These are phyloP conservation scores for Campylorhamphus procurvoides DNA, from an alignment of 2,113 vertebrate genomes.

Conservation along the genomic window DNA sequence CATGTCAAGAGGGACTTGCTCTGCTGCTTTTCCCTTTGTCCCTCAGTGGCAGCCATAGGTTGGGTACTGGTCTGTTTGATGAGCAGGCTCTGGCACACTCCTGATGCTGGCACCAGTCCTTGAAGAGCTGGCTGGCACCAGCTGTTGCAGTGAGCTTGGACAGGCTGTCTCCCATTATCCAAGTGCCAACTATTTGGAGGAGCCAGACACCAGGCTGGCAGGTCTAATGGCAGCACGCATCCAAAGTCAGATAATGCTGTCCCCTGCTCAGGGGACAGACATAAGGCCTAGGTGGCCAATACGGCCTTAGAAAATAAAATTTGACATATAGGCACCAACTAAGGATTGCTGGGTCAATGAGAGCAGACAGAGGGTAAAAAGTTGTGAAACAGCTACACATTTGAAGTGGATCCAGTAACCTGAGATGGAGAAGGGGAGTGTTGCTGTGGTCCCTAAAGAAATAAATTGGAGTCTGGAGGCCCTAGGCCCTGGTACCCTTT, in stretches of 20 bases:
- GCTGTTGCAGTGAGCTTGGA: constrained; percentile 21
- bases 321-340: not conserved
- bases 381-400: not conserved
- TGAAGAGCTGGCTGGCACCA: constrained; percentile 30
- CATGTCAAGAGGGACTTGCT: not conserved
- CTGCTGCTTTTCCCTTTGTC: not conserved
- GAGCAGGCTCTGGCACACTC: not conserved
- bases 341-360: not conserved
- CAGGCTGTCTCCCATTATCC: not conserved
- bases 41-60: not conserved
- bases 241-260: not conserved
- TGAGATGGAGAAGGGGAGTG: not conserved
- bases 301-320: not conserved
- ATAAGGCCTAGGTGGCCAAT: not conserved
- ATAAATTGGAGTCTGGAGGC: not conserved
- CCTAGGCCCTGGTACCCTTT: not conserved
- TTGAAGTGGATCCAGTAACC: not conserved
- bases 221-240: not conserved
- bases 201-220: constrained; percentile 33
- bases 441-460: not conserved
- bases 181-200: not conserved
- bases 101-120: constrained; percentile 14
- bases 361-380: not conserved
- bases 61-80: not conserved
- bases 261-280: not conserved